Evolutionary conservation across 2,888 invertebrate species (phyloP), one percentile per base, ranked within the genome.

Genomic region (Drosophila glabriapex): DNA sequence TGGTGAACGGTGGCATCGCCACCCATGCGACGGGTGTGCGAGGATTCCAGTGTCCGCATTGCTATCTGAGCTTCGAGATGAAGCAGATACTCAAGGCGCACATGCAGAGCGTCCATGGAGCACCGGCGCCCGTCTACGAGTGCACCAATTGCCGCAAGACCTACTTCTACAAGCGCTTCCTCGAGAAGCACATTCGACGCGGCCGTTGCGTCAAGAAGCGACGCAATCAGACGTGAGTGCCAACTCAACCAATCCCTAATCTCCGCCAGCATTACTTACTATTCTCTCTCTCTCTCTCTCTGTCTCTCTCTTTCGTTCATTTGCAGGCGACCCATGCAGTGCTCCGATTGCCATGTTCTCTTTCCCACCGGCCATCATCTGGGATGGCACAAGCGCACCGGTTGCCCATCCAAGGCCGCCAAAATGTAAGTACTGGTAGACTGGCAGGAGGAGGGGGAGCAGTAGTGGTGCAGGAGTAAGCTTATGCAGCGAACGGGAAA

Each of bases 311-410:
- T 14, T 5, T 7, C 2, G 29, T 5, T 12, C 19, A 6, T 4
- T 67, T 59, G 2, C 46, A 93, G 93, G 19, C 92, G 93, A n/a
- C 93, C 92, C n/a, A 93, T 93, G 92, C 91, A 93, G 72, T 93
- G 93, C 73, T 90, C 93, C 31, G 93, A 93, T 76, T 93, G 93
- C 71, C 91, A 93, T 82, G 91, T 92, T 28, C 85, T 92, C 54
- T 93, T 93, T 53, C 93, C 93, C 33, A 93, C 93, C 41, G 93
- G 93, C 63, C 93, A 93, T 79, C 93, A 93, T 80, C 82, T 93
- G 61, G 93, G 93, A 39, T 93, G 93, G 93, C 93, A 93, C 64
- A 93, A 93, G 65, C 92, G 93, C 68, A 93, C 93, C 25, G 93
- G 93, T 6, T 93, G 93, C 49, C 93, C 93, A 7, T 93, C 93